Conservation (phyloP, 2,113 vertebrate genomes). For the Oreochromis aureus region DNA sequence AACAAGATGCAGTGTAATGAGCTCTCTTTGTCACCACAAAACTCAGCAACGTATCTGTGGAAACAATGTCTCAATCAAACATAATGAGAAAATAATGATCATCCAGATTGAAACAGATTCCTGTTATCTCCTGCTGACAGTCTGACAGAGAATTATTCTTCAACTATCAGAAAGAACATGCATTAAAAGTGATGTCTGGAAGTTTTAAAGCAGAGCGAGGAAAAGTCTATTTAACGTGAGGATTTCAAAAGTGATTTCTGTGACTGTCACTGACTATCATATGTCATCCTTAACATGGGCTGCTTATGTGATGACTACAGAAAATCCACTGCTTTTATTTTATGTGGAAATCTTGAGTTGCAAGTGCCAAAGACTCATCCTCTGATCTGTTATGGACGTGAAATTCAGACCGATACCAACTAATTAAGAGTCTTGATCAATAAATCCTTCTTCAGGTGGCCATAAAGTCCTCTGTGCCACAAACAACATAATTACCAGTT, state of each 20-base stretch:
- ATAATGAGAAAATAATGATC: neutral
- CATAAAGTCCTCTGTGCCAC: neutral
- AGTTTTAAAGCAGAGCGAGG: fast-evolving
- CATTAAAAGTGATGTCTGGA: neutral
- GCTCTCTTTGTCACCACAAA: neutral
- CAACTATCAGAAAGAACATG: neutral
- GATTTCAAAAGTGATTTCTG: neutral
- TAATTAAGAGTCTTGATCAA: neutral
- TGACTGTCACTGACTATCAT: neutral
- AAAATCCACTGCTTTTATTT: neutral
- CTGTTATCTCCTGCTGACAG: neutral
- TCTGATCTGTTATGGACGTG: neutral
- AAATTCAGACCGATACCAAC: neutral
- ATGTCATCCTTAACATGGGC: neutral
- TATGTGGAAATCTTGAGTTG: neutral
- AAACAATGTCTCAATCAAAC: neutral
- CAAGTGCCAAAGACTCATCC: neutral
- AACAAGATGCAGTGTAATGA: neutral
- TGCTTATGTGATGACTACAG: neutral
- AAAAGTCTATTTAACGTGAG: neutral
- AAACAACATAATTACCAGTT: neutral
- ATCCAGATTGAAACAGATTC: neutral
- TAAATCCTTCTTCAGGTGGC: neutral
- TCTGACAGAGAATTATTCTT: fast-evolving
- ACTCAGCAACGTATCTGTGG: neutral